phyloP scores from a whole-genome alignment of 2,888 invertebrate species.

The Aphodius granarius region DNA sequence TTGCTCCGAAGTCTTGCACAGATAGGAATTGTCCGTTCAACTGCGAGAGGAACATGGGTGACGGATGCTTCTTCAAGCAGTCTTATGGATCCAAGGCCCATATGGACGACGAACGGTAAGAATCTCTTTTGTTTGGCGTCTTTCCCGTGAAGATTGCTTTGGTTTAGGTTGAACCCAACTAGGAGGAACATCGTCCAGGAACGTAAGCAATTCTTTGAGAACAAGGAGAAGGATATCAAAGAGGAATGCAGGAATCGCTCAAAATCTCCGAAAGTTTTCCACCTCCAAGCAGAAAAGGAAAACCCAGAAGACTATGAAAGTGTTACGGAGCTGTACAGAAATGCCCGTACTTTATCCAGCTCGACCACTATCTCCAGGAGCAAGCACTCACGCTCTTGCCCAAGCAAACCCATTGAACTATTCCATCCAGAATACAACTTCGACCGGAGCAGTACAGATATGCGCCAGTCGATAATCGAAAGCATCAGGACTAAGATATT shows the following conservation, averaged over 20 bases:
- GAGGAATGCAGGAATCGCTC: neutral
- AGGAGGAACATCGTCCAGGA: slow-evolving; percentile 16
- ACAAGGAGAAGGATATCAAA: slow-evolving; percentile 8
- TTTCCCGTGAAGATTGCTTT: neutral
- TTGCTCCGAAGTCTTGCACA: neutral
- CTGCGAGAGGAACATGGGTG: neutral
- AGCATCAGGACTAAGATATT: slow-evolving; percentile 32
- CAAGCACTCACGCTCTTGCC: slow-evolving; percentile 21
- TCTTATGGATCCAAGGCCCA: neutral
- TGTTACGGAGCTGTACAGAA: slow-evolving; percentile 22
- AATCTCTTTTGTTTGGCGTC: no score
- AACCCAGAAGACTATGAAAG: neutral
- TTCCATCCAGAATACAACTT: slow-evolving; percentile 32
- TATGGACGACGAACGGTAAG: neutral
- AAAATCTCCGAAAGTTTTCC: neutral
- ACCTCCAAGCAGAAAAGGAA: neutral
- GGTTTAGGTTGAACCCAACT: neutral
- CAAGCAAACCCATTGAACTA: slow-evolving; percentile 22
- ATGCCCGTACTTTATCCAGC: slow-evolving; percentile 22
- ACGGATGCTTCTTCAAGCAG: neutral
- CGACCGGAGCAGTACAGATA: slow-evolving; percentile 9
- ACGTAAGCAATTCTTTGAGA: slow-evolving; percentile 23
- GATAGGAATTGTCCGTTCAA: slow-evolving; percentile 7
- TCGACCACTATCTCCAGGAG: slow-evolving; percentile 18
- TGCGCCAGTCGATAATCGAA: slow-evolving; percentile 28